Percentiles rank a stretch among this genome's conserved stretches.
Conservation (phyloP, 2,797 vertebrate species). For the Diglossa cyanea region DNA sequence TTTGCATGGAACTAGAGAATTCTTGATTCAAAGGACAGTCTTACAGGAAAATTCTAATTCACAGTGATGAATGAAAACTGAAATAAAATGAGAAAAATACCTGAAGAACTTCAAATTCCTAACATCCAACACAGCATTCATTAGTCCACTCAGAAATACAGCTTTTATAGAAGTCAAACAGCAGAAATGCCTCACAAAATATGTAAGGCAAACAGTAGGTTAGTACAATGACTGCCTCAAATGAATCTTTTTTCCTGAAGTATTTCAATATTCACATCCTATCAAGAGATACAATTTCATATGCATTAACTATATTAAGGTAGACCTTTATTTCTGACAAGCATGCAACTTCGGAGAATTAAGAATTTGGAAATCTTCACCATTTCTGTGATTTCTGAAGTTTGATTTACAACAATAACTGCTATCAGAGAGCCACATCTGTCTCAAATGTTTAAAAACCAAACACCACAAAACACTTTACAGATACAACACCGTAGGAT, state of each 20-base stretch:
- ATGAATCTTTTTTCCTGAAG: neutral
- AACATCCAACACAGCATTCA: neutral
- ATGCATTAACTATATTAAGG: neutral
- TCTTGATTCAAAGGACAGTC: neutral
- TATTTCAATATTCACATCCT: neutral
- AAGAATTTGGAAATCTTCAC: neutral
- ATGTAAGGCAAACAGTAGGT: neutral
- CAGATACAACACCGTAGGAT: neutral
- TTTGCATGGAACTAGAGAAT: neutral
- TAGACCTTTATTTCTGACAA: neutral
- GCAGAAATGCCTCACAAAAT: neutral
- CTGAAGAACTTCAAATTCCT: neutral
- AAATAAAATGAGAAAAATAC: neutral
- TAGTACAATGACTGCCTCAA: neutral
- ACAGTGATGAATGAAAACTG: neutral
- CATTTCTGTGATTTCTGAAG: neutral
- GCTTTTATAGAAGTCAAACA: neutral
- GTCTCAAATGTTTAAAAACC: neutral
- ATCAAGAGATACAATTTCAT: neutral
- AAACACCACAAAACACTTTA: neutral
- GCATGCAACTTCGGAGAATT: neutral
- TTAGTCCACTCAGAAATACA: neutral
- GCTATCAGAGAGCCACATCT: neutral
- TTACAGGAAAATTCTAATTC: neutral
- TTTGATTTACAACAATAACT: neutral